A percentile compares a stretch with the other conserved stretches of the same genome.
Evolutionary conservation across 2,888 invertebrate species (phyloP).

Genomic region (Drosophila multiciliata): DNA sequence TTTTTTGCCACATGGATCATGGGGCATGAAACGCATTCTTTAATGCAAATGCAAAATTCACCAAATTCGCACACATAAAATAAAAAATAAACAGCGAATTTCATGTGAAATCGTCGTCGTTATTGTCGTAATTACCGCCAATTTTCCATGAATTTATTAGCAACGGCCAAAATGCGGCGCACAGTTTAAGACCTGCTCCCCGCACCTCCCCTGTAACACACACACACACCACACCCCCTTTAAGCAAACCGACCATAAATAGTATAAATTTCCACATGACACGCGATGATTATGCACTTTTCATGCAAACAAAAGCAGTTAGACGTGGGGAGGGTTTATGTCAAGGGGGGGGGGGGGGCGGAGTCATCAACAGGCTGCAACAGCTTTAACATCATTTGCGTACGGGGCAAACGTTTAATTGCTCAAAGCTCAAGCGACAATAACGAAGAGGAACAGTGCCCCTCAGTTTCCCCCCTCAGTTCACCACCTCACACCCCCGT

Average conservation of each 20-base stretch:
- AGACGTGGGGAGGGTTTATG: not conserved
- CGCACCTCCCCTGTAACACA: not conserved
- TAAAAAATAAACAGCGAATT: slow-evolving; percentile 40
- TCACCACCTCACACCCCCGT: not conserved
- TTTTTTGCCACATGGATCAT: not conserved
- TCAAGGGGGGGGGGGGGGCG: not conserved
- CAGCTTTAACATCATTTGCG: slow-evolving; percentile 74
- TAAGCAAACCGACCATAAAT: slow-evolving; percentile 76
- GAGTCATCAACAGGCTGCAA: slow-evolving; percentile 50
- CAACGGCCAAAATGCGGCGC: slow-evolving; percentile 37
- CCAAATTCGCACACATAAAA: slow-evolving; percentile 24
- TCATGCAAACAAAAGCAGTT: slow-evolving; percentile 65
- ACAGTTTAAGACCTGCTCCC: slow-evolving; percentile 57
- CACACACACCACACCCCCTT: slow-evolving; percentile 22
- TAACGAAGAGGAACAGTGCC: slow-evolving; percentile 31
- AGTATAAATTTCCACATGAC: slow-evolving; percentile 81
- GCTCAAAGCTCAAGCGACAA: slow-evolving; percentile 77
- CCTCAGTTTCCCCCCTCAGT: not conserved
- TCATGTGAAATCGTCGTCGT: slow-evolving; percentile 72
- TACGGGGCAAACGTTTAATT: slow-evolving; percentile 67
- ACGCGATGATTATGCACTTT: slow-evolving; percentile 81
- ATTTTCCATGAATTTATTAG: slow-evolving; percentile 80
- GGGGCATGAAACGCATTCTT: slow-evolving; percentile 9
- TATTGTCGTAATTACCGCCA: slow-evolving; percentile 70
- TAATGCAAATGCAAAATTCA: slow-evolving; percentile 76